These are phyloP conservation scores for Chondrosia reniformis DNA, from an alignment of 37 sponge, comb jelly and placozoan species.

Conservation along the genomic window DNA sequence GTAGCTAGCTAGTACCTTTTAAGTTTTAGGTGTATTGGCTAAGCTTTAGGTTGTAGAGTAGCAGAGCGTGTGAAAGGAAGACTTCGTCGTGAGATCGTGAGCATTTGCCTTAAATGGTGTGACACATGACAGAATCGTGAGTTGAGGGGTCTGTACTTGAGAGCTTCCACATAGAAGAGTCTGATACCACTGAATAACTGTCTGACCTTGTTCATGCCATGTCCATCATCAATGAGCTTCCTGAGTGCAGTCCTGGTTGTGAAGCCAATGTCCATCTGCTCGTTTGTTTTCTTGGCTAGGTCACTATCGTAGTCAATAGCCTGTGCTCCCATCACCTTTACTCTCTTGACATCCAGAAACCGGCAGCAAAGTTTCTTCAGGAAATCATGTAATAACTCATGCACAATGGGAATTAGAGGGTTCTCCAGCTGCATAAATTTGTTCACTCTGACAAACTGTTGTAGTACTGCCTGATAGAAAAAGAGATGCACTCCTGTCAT, in stretches of 20 bases:
- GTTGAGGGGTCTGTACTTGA: too few species aligned
- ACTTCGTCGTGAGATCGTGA: too few species aligned
- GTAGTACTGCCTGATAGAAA: constrained; percentile 39
- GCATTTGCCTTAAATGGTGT: too few species aligned
- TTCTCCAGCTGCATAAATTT: constrained; percentile 14
- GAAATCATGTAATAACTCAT: neutral
- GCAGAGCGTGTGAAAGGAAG: too few species aligned
- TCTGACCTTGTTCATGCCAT: constrained; percentile 17
- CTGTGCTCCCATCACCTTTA: neutral
- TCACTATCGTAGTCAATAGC: neutral
- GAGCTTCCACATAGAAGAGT: constrained; percentile 11
- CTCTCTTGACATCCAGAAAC: constrained; percentile 26
- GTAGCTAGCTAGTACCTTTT: too few species aligned
- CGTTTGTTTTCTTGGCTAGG: constrained; percentile 4
- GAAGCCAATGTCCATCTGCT: constrained; percentile 26
- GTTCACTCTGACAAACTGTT: neutral
- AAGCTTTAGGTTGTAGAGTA: too few species aligned
- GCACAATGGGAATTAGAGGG: constrained; percentile 14
- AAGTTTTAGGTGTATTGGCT: too few species aligned
- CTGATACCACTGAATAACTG: constrained; percentile 16
- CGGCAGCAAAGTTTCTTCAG: constrained; percentile 16
- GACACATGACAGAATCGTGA: too few species aligned
- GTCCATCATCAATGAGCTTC: constrained; percentile 14
- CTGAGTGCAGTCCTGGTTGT: constrained; percentile 12
- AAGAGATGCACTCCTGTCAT: constrained; percentile 31